A percentile compares a stretch with the other conserved stretches of the same genome.
Evolutionary conservation across 1,140 invertebrate genomes (phyloP).

Genomic region (Magallana ariakensis): DNA sequence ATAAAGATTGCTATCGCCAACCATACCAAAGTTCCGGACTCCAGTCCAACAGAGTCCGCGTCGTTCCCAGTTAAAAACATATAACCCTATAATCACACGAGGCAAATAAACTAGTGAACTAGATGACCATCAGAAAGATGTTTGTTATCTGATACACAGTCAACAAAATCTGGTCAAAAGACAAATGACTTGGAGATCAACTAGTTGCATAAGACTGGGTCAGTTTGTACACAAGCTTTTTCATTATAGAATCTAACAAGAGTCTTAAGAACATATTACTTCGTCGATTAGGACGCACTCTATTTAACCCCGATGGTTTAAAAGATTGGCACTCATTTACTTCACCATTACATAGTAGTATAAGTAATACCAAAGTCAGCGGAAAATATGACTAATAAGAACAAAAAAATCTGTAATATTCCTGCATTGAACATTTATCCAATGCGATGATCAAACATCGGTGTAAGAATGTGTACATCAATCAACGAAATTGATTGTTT

Average conservation of each 20-base stretch:
- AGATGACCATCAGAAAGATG: constrained; percentile 1
- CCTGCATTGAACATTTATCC: no score
- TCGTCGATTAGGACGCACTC: constrained; percentile 14
- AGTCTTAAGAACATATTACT: not conserved
- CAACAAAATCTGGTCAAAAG: not conserved
- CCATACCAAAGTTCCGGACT: not conserved
- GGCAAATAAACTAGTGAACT: not conserved
- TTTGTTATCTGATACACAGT: not conserved
- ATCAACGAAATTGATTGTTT: constrained; percentile 22
- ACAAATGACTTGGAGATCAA: not conserved
- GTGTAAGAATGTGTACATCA: not conserved
- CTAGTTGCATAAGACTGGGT: not conserved
- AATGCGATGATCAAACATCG: not conserved
- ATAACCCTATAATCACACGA: not conserved
- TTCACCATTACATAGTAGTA: no score
- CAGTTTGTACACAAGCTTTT: not conserved
- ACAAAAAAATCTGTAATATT: no score
- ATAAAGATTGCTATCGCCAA: not conserved
- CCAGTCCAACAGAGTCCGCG: not conserved
- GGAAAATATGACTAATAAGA: no score
- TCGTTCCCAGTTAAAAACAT: not conserved
- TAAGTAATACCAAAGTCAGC: no score
- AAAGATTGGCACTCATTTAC: not conserved
- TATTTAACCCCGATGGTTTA: constrained; percentile 17
- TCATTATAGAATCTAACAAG: constrained; percentile 1